phyloP scores from a whole-genome alignment of 2,797 vertebrate species.

The Gymnoscopelus braueri region DNA sequence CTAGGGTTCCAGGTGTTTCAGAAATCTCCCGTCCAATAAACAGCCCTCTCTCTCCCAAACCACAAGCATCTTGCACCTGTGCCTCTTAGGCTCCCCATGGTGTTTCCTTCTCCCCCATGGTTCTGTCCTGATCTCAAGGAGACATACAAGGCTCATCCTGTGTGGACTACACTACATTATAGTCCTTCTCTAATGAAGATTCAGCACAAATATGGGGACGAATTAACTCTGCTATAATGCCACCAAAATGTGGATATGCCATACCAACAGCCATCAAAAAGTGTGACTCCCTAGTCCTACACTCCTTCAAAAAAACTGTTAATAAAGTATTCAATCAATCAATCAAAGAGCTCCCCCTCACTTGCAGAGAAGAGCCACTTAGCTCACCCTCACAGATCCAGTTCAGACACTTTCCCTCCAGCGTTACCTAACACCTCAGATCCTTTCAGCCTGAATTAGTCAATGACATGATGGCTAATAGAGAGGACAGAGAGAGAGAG shows the following conservation, averaged over 20 bases:
- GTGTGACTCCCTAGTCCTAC: too few species aligned
- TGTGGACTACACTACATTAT: too few species aligned
- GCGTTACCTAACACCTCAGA: slow-evolving; percentile 34
- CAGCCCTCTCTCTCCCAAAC: background rate
- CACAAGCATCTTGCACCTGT: background rate
- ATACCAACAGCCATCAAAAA: too few species aligned
- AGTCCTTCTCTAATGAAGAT: too few species aligned
- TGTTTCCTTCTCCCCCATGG: background rate
- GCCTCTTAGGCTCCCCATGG: background rate
- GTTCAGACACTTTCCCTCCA: slow-evolving; percentile 36
- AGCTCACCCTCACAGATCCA: slow-evolving; percentile 17
- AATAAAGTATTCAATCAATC: too few species aligned
- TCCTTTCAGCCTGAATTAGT: slow-evolving; percentile 36
- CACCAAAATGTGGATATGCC: too few species aligned
- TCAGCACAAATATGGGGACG: too few species aligned
- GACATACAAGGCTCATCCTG: too few species aligned
- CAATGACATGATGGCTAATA: slow-evolving; percentile 51
- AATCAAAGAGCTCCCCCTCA: background rate
- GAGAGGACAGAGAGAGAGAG: background rate
- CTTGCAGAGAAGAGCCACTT: background rate
- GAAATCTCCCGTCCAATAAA: background rate
- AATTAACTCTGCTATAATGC: too few species aligned
- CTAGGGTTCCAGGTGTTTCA: background rate
- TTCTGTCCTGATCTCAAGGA: too few species aligned
- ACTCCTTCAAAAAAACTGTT: too few species aligned